phyloP scores from a whole-genome alignment of 1,140 invertebrate species.

The Papilio dardanus region DNA sequence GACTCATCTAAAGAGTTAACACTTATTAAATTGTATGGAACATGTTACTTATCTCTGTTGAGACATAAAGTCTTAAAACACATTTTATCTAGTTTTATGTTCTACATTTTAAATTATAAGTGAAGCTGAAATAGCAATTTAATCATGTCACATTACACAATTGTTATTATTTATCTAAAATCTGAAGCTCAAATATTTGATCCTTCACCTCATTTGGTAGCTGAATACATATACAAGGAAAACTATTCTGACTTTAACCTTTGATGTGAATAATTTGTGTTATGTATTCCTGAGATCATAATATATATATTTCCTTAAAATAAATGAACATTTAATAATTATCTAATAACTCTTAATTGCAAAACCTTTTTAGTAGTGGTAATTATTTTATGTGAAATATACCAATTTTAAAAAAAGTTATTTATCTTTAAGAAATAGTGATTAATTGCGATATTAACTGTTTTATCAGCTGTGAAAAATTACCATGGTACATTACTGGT shows the following conservation, averaged over 20 bases:
- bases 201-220: conserved; percentile 45
- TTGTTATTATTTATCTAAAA: conserved; percentile 14
- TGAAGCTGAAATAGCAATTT: conserved; percentile 40
- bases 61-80: not conserved
- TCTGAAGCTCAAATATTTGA: conserved; percentile 45
- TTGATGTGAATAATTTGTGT: not conserved
- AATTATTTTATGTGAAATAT: not conserved
- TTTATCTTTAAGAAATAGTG: too few species aligned
- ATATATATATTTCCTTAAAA: not conserved
- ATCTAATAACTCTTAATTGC: not conserved
- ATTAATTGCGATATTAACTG: too few species aligned
- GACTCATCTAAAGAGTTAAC: not conserved
- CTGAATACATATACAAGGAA: conserved; percentile 34
- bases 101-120: conserved; percentile 29
- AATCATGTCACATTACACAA: conserved; percentile 2
- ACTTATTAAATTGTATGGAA: not conserved
- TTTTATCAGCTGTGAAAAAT: too few species aligned
- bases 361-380: not conserved
- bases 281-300: not conserved
- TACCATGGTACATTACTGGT: too few species aligned
- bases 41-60: not conserved
- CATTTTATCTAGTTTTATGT: not conserved
- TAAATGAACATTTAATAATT: not conserved
- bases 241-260: conserved; percentile 45
- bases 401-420: not conserved